Base-by-base conservation (phyloP, 2,797 vertebrate species). In the Malurus leucopterus region DNA sequence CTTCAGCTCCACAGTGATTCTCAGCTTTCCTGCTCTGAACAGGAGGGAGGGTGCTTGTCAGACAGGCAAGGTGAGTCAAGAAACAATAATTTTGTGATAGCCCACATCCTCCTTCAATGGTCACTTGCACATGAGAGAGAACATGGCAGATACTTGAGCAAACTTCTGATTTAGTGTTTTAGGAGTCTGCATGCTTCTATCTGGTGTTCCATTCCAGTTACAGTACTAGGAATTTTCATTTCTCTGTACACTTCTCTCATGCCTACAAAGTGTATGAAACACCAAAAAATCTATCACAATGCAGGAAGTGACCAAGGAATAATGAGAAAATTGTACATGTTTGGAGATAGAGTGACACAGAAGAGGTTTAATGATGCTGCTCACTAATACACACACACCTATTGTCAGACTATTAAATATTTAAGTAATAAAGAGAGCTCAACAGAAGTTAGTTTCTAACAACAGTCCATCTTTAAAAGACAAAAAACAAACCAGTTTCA, bases 11-110 rank as follows among this genome's bases (percentile, higher is more conserved):
- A 3, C 2, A 22, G 24, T 36, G 14, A 8, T 44, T 77, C 47
- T 59, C 51, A 27, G 15, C 27, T 43, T 3, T 13, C 0, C 0
- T 11, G 6, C 17, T 41, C 34, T 2, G 2, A 75, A 51, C 43
- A 38, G 2, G 14, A 49, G 18, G 76, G 21, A 59, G 17, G 9
- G 32, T 86, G 36, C 24, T 59, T 34, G 38, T 59, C 58, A 74
- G 34, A 34, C 30, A 61, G 14, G 10, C 5, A 49, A n/a, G 1
- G 11, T 7, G 27, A 74, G 29, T 8, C 43, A 68, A 63, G 36
- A 53, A 43, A 41, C 18, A 62, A n/a, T n/a, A 0, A 10, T 75
- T 69, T 40, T 44, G 4, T 43, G 51, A 17, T 2, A 2, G 53
- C 78, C 30, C 6, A 1, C 13, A 9, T n/a, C 11, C 19, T 43